phyloP scores from a whole-genome alignment of 2,888 invertebrate species.

The Ophonus ardosiacus region DNA sequence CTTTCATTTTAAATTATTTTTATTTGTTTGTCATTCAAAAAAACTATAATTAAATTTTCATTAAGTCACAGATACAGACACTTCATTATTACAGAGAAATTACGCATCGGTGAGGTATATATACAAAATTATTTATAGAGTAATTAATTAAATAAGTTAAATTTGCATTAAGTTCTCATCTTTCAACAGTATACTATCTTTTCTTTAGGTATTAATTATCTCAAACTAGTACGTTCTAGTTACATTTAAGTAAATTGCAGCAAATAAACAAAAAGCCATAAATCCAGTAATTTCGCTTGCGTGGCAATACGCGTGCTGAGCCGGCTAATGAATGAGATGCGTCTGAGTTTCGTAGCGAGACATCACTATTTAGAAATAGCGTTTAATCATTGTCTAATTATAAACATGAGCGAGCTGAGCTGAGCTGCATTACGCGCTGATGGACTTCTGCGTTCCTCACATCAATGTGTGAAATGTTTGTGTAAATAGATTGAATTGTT shows the following conservation, averaged over 20 bases:
- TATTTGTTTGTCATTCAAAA: no score
- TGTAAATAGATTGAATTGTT: background rate
- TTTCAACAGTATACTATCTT: background rate
- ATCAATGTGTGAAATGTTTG: slow-evolving; percentile 18
- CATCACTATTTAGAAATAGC: slow-evolving; percentile 56
- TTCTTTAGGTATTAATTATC: background rate
- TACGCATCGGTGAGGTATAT: no score
- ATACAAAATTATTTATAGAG: no score
- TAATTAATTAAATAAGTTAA: background rate
- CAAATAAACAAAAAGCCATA: slow-evolving; percentile 24
- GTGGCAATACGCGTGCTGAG: background rate
- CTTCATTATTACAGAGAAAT: no score
- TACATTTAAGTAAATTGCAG: slow-evolving; percentile 4
- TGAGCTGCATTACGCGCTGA: slow-evolving; percentile 3
- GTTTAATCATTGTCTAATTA: slow-evolving; percentile 62
- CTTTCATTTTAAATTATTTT: no score
- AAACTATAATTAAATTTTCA: no score
- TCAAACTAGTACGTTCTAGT: background rate
- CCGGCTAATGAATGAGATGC: background rate
- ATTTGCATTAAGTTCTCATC: background rate
- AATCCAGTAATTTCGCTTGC: slow-evolving; percentile 30
- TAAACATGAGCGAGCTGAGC: slow-evolving; percentile 45
- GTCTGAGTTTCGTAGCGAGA: slow-evolving; percentile 13
- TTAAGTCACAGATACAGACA: no score
- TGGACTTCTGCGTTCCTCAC: slow-evolving; percentile 7